phyloP scores from a whole-genome alignment of 1,140 invertebrate genomes.

The Zaprionus taronus region DNA sequence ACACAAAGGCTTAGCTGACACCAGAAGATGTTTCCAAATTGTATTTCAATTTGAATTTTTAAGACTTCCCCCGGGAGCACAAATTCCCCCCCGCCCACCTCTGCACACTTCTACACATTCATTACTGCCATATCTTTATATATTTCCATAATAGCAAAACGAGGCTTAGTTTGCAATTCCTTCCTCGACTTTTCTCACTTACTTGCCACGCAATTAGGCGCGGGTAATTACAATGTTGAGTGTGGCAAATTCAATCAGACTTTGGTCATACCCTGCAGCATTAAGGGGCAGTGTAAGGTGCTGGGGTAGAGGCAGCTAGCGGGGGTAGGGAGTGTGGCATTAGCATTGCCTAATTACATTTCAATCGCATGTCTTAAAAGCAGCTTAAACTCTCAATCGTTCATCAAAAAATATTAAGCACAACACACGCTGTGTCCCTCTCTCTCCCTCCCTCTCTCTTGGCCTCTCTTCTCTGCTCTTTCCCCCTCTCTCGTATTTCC shows the following conservation, averaged over 20 bases:
- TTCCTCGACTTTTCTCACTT: neutral
- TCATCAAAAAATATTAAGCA: slow-evolving; percentile 42
- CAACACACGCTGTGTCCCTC: slow-evolving; percentile 9
- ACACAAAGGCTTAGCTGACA: neutral
- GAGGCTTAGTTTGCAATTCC: slow-evolving; percentile 39
- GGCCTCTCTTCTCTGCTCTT: neutral
- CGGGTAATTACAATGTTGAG: neutral
- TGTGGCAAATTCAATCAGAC: slow-evolving; percentile 8
- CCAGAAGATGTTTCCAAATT: neutral
- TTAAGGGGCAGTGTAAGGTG: neutral
- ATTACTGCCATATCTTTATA: neutral
- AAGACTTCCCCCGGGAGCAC: neutral
- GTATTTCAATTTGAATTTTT: slow-evolving; percentile 2
- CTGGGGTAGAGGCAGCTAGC: neutral
- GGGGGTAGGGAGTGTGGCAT: slow-evolving; percentile 43
- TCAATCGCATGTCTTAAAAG: slow-evolving; percentile 72
- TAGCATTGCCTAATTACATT: slow-evolving; percentile 81
- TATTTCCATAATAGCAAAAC: slow-evolving; percentile 24
- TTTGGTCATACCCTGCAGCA: neutral
- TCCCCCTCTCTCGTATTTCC: neutral
- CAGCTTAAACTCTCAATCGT: slow-evolving; percentile 57
- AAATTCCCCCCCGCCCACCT: neutral
- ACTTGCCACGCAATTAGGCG: neutral
- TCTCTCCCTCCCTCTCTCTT: neutral
- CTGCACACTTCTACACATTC: neutral